Evolutionary conservation across 2,113 vertebrate genomes (phyloP).

Genomic region (Puntigrus tetrazona): DNA sequence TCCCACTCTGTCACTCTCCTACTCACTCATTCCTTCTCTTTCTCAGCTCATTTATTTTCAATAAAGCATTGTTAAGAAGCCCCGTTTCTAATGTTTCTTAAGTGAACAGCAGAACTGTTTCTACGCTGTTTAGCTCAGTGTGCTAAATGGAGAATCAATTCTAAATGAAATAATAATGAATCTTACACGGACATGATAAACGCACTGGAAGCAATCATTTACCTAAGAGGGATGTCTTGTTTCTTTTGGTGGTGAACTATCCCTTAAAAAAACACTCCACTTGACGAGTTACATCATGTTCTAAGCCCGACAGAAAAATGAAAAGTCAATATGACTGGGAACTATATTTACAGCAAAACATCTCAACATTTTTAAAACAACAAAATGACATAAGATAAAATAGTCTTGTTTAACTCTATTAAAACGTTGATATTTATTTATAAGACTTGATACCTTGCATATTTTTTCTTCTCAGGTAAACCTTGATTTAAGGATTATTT

Average conservation of each 20-base stretch:
- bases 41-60: neutral
- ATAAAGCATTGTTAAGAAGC: conserved; percentile 10
- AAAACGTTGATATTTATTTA: too few species aligned
- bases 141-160: neutral
- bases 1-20: conserved; percentile 5
- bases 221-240: neutral
- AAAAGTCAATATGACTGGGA: too few species aligned
- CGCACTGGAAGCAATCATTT: neutral
- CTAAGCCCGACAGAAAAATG: too few species aligned
- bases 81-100: neutral
- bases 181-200: neutral
- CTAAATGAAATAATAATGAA: neutral
- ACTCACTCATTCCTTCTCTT: conserved; percentile 25
- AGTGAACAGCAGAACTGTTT: neutral
- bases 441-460: too few species aligned
- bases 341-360: too few species aligned
- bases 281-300: too few species aligned
- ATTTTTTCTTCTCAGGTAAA: neutral
- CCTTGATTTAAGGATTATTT: neutral
- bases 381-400: neutral
- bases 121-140: neutral
- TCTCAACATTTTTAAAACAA: too few species aligned
- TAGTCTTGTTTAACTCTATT: too few species aligned
- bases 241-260: neutral
- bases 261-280: too few species aligned